Evolutionary conservation across 1,140 invertebrate genomes (phyloP), one percentile per base, ranked within the genome.

Genomic region (Bombus fervidus): DNA sequence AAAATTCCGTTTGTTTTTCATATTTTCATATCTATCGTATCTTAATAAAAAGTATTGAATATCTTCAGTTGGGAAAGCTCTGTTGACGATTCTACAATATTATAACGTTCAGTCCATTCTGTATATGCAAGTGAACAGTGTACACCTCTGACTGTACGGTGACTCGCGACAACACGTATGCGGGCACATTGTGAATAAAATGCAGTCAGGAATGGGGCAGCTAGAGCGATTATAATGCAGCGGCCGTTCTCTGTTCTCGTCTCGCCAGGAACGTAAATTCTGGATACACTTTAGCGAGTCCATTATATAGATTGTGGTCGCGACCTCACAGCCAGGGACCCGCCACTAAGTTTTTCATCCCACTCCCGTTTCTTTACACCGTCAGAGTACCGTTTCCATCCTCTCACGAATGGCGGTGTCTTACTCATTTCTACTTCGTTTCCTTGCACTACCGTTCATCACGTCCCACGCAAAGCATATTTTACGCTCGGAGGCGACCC

Each of bases 221-320:
- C 71, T 41, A 69, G 73, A 22, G 75, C 79, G 86, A 90, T 90
- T 90, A 90, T 90, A 87, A 90, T 90, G 86, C 89, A 90, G 88
- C 83, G 79, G 34, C 81, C 85, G 90, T 88, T 53, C 89, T 62
- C 89, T 78, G 68, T 81, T 87, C 89, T 79, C 88, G 85, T 86
- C 88, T 86, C 74, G 62, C 74, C 76, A 43, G 72, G 83, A 88
- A 86, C 92, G 89, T 91, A 90, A 89, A 93, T 92, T 93, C 92
- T 90, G 90, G 91, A 92, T 91, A 93, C 91, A 91, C 92, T 93
- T 94, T 94, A 94, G 91, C 92, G 89, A 94, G 93, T 93, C 93
- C 93, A 94, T 94, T 94, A 94, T 92, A 93, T 91, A 92, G 93
- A 94, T 94, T 94, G 94, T 93, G 91, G 92, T 91, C 90, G 91